Evolutionary conservation across 2,113 vertebrate species (phyloP).

Genomic region (Carettochelys insculpta): DNA sequence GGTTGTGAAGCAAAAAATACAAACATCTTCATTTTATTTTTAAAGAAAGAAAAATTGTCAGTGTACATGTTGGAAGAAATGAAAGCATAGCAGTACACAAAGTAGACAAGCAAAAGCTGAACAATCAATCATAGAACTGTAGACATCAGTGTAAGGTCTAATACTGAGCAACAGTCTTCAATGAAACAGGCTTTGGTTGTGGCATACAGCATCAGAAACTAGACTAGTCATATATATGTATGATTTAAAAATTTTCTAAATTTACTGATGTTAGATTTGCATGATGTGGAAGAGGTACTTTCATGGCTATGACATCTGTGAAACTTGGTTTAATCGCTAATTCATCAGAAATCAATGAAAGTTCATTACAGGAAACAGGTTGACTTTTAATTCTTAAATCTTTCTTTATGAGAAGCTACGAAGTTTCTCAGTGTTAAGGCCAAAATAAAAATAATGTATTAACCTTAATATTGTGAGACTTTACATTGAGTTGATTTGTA

Average conservation of each 20-base stretch:
- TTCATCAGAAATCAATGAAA: not conserved
- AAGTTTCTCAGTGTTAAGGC: too few relatives aligned
- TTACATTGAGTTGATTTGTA: too few relatives aligned
- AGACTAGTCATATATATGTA: too few relatives aligned
- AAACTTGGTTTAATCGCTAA: not conserved
- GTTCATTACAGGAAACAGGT: not conserved
- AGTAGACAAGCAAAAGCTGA: not conserved
- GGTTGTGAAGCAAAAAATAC: not conserved
- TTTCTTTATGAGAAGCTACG: too few relatives aligned
- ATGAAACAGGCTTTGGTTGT: not conserved
- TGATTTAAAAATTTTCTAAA: not conserved
- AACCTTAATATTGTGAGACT: too few relatives aligned
- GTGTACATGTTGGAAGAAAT: not conserved
- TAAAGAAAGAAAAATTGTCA: not conserved
- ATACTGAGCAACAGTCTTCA: not conserved
- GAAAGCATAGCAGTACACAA: not conserved
- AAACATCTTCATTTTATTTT: accelerated
- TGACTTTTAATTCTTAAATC: not conserved
- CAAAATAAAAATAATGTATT: too few relatives aligned
- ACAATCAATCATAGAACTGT: accelerated
- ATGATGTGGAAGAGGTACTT: not conserved
- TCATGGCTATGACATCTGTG: not conserved
- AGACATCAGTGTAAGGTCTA: not conserved
- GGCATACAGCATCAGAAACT: too few relatives aligned
- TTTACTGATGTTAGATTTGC: not conserved